phyloP scores from a whole-genome alignment of 2,797 vertebrate genomes.

The Jordanella pulchra region DNA sequence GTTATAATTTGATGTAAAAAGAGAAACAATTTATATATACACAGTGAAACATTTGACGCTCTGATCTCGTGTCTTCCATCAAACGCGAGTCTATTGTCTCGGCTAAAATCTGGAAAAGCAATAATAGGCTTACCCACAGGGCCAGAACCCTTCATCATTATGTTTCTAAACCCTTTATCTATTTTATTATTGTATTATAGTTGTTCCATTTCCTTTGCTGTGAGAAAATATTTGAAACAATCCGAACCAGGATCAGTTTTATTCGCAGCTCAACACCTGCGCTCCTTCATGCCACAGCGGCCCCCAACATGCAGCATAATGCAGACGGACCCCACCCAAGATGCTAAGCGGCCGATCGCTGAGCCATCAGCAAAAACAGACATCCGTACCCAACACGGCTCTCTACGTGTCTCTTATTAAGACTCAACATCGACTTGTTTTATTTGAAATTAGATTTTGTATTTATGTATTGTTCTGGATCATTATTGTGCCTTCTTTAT shows the following conservation, averaged over 20 bases:
- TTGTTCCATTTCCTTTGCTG: not conserved
- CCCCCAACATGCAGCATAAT: slow-evolving; percentile 81
- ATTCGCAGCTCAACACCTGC: slow-evolving; percentile 73
- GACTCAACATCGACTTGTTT: not conserved
- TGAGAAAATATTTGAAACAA: not conserved
- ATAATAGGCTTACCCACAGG: not conserved
- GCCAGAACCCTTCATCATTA: slow-evolving; percentile 23
- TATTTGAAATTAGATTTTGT: not conserved
- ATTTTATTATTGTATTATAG: slow-evolving; percentile 4
- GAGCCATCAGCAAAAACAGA: slow-evolving; percentile 37
- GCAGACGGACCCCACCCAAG: slow-evolving; percentile 88
- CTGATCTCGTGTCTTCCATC: not conserved
- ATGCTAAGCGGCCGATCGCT: slow-evolving; percentile 65
- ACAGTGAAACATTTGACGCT: too few species aligned
- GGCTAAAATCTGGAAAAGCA: slow-evolving; percentile 4
- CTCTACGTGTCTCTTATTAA: not conserved
- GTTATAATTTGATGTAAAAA: not conserved
- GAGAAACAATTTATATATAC: too few species aligned
- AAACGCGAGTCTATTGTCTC: slow-evolving; percentile 18
- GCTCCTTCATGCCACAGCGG: slow-evolving; percentile 53
- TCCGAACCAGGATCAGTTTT: slow-evolving; percentile 11
- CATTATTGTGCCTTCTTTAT: slow-evolving; percentile 11
- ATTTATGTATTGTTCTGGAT: not conserved
- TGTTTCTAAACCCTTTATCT: slow-evolving; percentile 25
- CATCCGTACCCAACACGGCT: slow-evolving; percentile 15